Evolutionary conservation across 2,888 invertebrate genomes (phyloP), one percentile per base, ranked within the genome.

Genomic region (Escarpia spicata): DNA sequence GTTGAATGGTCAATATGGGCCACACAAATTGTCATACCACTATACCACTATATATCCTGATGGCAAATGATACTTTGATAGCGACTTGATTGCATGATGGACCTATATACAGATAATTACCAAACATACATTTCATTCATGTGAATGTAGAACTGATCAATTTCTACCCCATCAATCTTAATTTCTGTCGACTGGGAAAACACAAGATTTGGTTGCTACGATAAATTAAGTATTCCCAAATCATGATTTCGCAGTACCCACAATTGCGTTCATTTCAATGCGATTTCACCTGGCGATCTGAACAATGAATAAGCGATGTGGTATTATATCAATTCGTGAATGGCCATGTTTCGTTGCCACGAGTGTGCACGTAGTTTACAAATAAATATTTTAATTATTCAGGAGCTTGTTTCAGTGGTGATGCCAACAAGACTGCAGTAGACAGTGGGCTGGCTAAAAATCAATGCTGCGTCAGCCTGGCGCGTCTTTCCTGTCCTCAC

Each of bases 371-470:
- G 75, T 75, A 75, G 75, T 26, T 75, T 75, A 75, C 26, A n/a
- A 75, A 75, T 75, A n/a, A 75, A 26, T 75, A 75, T 75, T 75
- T 75, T 75, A 75, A 75, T 75, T 75, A 75, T 75, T 75, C 75
- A 75, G 19, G 75, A 75, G 75, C 75, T 1, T 19, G 75, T 75
- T 75, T 15, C 75, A 75, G 19, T 26, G 26, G 75, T 6, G 26
- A 75, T 26, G 75, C 60, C 60, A 19, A 26, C 60, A 26, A 19
- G 60, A 19, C n/a, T 19, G 26, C 19, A 6, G 75, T 75, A 75
- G 75, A 75, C 75, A 75, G 75, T 75, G 19, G 75, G 75, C 26
- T 75, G 75, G 75, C 26, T 75, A 75, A 75, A 75, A 75, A 75
- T 75, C 75, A 75, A 75, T 75, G 75, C 75, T 75, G 19, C 0